Evolutionary conservation across 2,888 invertebrate genomes (phyloP), one percentile per base, ranked within the genome.

Genomic region (Gortyna flavago): DNA sequence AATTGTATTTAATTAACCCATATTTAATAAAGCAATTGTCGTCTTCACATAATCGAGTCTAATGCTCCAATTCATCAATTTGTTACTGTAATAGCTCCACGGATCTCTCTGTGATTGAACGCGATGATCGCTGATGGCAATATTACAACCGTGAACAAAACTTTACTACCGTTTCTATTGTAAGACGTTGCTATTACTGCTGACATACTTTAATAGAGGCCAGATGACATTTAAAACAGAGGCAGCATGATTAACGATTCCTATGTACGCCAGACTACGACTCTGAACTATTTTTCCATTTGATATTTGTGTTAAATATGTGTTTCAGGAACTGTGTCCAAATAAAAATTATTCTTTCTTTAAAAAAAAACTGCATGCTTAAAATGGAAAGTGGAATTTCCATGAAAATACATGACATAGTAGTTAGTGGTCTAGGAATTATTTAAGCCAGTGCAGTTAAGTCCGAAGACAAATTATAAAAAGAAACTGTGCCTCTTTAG

Each of bases 131-230:
- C 25, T 81, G 18, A 72, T 72, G 72, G 57, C 59, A 68, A n/a
- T 72, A 72, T 62, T 72, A 81, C 51, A 66, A 78, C 66, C 74
- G 65, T 75, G 51, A 75, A 85, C 66, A 70, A 84, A 75, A 44
- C 25, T 76, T 73, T 66, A 78, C 38, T 64, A 61, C 35, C 57
- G 72, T 70, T 67, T 84, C 74, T 78, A 75, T 81, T 81, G 74
- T 78, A 2, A 69, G 72, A 32, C 13, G 35, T 48, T 75, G 59
- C 61, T 84, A 77, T 64, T 80, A 48, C 74, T 72, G 38, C 38
- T 81, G 85, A 72, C 84, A 75, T 25, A 84, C 66, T 75, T 81
- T 32, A 51, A 73, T 71, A 64, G 59, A 84, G 74, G 78, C 13
- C 61, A 69, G 35, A 21, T 54, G 68, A 54, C 38, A 81, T 69